phyloP scores from a whole-genome alignment of 2,888 invertebrate genomes.

The Drosophila vallismaia region DNA sequence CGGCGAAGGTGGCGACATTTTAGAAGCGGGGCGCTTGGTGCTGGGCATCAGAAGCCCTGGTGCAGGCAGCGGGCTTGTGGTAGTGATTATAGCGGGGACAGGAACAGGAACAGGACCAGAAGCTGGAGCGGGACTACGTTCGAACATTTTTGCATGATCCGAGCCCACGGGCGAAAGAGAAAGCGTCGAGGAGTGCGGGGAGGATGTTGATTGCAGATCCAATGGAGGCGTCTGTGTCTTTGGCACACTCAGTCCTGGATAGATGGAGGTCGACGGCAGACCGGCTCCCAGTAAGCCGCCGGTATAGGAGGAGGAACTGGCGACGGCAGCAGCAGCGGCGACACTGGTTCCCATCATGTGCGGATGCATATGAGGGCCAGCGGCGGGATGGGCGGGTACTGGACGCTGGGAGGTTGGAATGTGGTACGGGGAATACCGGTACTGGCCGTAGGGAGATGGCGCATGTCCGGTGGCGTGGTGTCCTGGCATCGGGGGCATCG shows the following conservation, averaged over 20 bases:
- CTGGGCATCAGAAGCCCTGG: slow-evolving; percentile 75
- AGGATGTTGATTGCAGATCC: slow-evolving; percentile 83
- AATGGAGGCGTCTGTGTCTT: slow-evolving; percentile 83
- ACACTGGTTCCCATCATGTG: slow-evolving; percentile 83
- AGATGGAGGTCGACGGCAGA: slow-evolving; percentile 68
- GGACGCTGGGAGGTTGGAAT: slow-evolving; percentile 84
- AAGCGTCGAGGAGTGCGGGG: slow-evolving; percentile 83
- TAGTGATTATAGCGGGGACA: slow-evolving; percentile 26
- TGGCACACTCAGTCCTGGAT: slow-evolving; percentile 69
- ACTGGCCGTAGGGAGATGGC: slow-evolving; percentile 80
- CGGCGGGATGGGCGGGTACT: slow-evolving; percentile 69
- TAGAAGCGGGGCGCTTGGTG: slow-evolving; percentile 68
- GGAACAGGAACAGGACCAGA: slow-evolving; percentile 39
- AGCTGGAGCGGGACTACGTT: slow-evolving; percentile 80
- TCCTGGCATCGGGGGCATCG: slow-evolving; percentile 55
- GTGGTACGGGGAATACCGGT: slow-evolving; percentile 85
- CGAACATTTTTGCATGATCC: slow-evolving; percentile 83
- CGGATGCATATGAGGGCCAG: slow-evolving; percentile 79
- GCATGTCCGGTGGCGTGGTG: slow-evolving; percentile 65
- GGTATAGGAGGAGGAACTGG: slow-evolving; percentile 9
- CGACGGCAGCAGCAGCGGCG: slow-evolving; percentile 54
- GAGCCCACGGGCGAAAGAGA: slow-evolving; percentile 84
- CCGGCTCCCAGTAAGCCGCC: slow-evolving; percentile 9
- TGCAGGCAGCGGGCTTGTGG: slow-evolving; percentile 60
- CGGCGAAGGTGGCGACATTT: slow-evolving; percentile 73